Percentiles rank a stretch among this genome's conserved stretches.
Evolutionary conservation across 1,140 invertebrate species (phyloP).

Genomic region (Drosophila arawakana): DNA sequence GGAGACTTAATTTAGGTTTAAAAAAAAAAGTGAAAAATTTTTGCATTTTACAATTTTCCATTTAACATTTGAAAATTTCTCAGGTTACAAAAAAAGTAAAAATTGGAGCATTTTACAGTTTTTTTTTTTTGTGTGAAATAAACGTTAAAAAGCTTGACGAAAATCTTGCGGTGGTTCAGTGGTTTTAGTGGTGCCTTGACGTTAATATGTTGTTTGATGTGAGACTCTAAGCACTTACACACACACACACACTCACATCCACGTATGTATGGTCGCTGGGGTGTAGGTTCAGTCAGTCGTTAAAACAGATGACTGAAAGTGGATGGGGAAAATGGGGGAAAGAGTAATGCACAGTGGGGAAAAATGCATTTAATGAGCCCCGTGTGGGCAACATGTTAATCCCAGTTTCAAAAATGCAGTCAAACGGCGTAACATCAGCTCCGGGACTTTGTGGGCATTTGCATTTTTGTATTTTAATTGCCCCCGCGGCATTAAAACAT

Average conservation of each 20-base stretch:
- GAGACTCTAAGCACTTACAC: slow-evolving; percentile 8
- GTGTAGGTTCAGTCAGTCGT: slow-evolving; percentile 61
- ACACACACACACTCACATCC: slow-evolving; percentile 7
- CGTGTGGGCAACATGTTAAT: slow-evolving; percentile 77
- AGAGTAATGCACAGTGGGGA: not conserved
- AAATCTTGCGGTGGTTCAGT: slow-evolving; percentile 24
- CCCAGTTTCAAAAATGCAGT: slow-evolving; percentile 40
- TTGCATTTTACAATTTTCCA: too few species aligned
- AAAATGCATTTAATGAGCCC: slow-evolving; percentile 76
- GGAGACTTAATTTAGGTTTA: too few species aligned
- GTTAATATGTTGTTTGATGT: slow-evolving; percentile 76
- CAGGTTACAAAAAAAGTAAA: too few species aligned
- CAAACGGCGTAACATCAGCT: slow-evolving; percentile 25
- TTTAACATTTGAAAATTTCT: too few species aligned
- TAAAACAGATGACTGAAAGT: slow-evolving; percentile 20
- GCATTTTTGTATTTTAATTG: slow-evolving; percentile 70
- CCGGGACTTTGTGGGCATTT: slow-evolving; percentile 22
- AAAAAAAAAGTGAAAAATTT: too few species aligned
- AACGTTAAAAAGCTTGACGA: not conserved
- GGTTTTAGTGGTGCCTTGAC: slow-evolving; percentile 36
- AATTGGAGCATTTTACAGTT: too few species aligned
- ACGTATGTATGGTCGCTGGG: slow-evolving; percentile 39
- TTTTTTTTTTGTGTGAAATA: too few species aligned
- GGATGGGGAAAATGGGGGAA: slow-evolving; percentile 1
- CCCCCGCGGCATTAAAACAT: slow-evolving; percentile 25